Conservation (phyloP, 37 sponge, comb jelly and placozoan genomes). For the Axinella damicornis region DNA sequence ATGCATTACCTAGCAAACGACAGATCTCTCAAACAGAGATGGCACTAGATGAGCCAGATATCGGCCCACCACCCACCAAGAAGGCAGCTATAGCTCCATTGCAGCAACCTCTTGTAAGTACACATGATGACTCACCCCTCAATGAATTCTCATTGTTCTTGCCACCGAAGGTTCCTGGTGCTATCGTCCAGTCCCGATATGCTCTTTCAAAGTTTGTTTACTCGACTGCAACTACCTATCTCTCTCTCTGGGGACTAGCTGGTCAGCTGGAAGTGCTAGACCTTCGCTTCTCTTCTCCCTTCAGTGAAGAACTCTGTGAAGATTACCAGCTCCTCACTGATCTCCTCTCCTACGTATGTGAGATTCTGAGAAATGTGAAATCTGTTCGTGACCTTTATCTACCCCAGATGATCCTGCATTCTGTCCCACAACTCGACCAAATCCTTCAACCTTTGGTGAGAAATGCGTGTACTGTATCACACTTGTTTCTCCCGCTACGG, state of each 20-base stretch:
- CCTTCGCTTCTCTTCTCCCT: slow-evolving; percentile 29
- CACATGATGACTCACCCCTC: slow-evolving; percentile 18
- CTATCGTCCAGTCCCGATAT: neutral
- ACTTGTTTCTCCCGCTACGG: slow-evolving; percentile 15
- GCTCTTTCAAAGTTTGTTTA: slow-evolving; percentile 31
- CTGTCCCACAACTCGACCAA: neutral
- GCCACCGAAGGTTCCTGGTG: slow-evolving; percentile 20
- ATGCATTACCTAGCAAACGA: too few relatives aligned
- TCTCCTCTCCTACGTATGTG: neutral
- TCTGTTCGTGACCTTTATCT: slow-evolving; percentile 24
- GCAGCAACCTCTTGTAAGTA: neutral
- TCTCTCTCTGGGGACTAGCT: slow-evolving; percentile 33
- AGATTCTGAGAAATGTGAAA: slow-evolving; percentile 19
- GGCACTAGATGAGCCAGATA: neutral
- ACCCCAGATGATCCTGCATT: slow-evolving; percentile 10
- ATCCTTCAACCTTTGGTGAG: neutral
- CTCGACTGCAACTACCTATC: slow-evolving; percentile 23
- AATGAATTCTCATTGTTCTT: slow-evolving; percentile 35
- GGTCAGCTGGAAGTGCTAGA: slow-evolving; percentile 19
- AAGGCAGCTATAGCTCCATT: neutral
- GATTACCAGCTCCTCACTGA: neutral
- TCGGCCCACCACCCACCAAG: slow-evolving; percentile 9
- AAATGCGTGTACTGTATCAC: neutral
- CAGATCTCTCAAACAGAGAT: neutral
- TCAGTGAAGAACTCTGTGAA: neutral